Base-by-base conservation (phyloP, 2,113 vertebrate genomes). In the Dasypus novemcinctus region DNA sequence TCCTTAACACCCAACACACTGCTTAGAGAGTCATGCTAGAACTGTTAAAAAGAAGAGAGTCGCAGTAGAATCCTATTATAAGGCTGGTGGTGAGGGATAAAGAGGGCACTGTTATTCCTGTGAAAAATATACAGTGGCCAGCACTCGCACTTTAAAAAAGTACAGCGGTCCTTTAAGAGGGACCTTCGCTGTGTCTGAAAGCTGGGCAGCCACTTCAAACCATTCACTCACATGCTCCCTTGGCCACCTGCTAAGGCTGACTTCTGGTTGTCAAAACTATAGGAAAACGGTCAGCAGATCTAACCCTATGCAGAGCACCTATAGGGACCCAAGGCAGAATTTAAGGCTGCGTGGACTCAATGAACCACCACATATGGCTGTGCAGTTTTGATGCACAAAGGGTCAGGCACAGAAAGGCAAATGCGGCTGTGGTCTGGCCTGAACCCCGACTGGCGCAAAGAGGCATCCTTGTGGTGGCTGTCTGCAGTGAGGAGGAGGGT, bases 331-430 rank as follows among this genome's bases (percentile, higher is more conserved):
- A 4, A 25, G 33, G 31, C 20, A 11, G 11, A 7, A 15, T 17
- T 7, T 38, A 31, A 21, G 13, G 38, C 31, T 57, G 15, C 23
- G 0, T 20, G 1, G 21, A 18, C 46, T 79, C 81, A 57, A n/a
- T 3, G 1, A 36, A 17, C 15, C n/a, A 27, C 13, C 9, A 3
- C 2, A 0, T 0, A 69, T 0, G 0, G 74, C 52, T 1, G 13
- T 10, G 41, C 0, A 1, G 68, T 3, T 4, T 36, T 31, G 49
- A 13, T 0, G 31, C 17, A 7, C 1, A 7, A 2, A 87, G 25
- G 75, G 29, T 59, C 41, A 49, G n/a, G 33, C 25, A 59, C 17
- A 1, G 33, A 23, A 38, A 33, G 63, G 63, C 2, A 1, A 17
- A 1, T 6, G 69, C 49, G n/a, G 78, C 15, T 33, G 5, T 13